Conservation (phyloP, 1,140 invertebrate genomes). For the Zaprionus lachaisei region DNA sequence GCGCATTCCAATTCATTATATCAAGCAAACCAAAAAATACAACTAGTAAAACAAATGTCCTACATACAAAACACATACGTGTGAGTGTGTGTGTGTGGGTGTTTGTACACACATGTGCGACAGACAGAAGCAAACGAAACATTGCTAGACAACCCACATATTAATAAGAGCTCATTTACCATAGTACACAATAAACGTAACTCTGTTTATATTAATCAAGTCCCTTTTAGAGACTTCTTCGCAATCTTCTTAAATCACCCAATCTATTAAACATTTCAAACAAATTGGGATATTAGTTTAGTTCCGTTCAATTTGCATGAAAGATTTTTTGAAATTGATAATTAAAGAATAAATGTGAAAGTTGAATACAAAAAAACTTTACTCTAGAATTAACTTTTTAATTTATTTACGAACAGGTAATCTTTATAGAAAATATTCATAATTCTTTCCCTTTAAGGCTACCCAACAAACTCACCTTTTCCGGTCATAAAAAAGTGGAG, state of each 20-base stretch:
- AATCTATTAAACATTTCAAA: too few species aligned
- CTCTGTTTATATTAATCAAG: conserved; percentile 31
- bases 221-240: background rate
- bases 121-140: conserved; percentile 24
- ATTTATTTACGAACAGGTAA: too few species aligned
- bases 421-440: background rate
- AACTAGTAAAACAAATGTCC: conserved; percentile 26
- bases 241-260: conserved; percentile 3
- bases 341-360: too few species aligned
- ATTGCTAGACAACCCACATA: conserved; percentile 4
- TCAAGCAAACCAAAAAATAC: conserved; percentile 10
- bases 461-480: background rate
- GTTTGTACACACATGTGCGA: conserved; percentile 13
- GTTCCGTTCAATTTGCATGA: too few species aligned
- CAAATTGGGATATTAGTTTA: background rate
- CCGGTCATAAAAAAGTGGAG: too few species aligned
- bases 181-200: conserved; percentile 62
- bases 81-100: conserved; percentile 3
- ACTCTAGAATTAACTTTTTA: too few species aligned
- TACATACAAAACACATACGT: conserved; percentile 13
- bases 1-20: conserved; percentile 71
- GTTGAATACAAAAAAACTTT: too few species aligned
- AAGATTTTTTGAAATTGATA: too few species aligned
- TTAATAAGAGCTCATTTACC: conserved; percentile 65
- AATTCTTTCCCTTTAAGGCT: background rate